A percentile compares a stretch with the other conserved stretches of the same genome.
Conservation (phyloP, 2,888 invertebrate genomes). For the Agonum fuliginosum region DNA sequence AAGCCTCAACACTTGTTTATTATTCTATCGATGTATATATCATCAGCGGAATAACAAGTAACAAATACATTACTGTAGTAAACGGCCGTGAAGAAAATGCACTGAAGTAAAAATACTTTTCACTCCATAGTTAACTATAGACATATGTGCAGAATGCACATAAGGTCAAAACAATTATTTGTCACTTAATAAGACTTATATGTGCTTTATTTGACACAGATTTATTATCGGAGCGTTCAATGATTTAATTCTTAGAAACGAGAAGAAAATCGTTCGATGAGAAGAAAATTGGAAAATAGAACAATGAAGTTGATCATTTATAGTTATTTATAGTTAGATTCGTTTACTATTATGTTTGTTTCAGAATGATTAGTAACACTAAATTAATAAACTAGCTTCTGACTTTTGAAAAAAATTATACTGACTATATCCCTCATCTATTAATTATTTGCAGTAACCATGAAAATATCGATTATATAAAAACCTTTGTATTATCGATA, state of each 20-base stretch:
- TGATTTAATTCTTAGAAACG: constrained; percentile 4
- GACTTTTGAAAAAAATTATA: too few relatives aligned
- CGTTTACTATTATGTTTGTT: too few relatives aligned
- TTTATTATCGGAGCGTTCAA: constrained; percentile 28
- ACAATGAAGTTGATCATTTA: too few relatives aligned
- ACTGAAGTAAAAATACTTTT: constrained; percentile 25
- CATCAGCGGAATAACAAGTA: background rate
- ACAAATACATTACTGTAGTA: constrained; percentile 12
- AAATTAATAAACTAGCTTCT: too few relatives aligned
- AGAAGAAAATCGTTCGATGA: too few relatives aligned
- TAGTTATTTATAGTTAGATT: too few relatives aligned
- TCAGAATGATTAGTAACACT: too few relatives aligned
- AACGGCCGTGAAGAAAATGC: constrained; percentile 35
- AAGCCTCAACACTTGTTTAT: background rate
- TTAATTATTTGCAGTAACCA: too few relatives aligned
- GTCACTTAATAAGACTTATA: constrained; percentile 43
- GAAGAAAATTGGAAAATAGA: too few relatives aligned
- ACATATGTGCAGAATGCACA: constrained; percentile 18
- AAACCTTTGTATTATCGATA: too few relatives aligned
- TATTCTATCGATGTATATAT: constrained; percentile 23
- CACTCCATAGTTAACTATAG: constrained; percentile 7
- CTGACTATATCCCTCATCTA: too few relatives aligned
- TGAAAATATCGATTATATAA: too few relatives aligned
- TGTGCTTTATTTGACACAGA: constrained; percentile 45
- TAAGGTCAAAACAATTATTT: constrained; percentile 53